Conservation (phyloP, 2,888 invertebrate genomes). For the Drosophila ezoana region DNA sequence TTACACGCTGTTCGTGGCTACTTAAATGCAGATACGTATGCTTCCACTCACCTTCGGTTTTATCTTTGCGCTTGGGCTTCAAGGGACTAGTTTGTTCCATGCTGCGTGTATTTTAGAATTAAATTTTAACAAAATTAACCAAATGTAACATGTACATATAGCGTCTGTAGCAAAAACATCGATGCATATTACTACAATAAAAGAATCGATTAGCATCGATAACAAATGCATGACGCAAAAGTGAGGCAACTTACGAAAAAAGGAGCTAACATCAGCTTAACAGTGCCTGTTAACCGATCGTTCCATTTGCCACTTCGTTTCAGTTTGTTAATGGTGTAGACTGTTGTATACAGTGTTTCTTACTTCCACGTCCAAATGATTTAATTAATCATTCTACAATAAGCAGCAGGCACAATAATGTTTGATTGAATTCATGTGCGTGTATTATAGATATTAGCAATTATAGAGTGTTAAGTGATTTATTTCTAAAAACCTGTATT, state of each 20-base stretch:
- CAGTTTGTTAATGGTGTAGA: constrained; percentile 22
- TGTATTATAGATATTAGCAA: constrained; percentile 5
- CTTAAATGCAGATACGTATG: constrained; percentile 38
- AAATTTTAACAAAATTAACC: constrained; percentile 28
- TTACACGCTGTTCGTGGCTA: constrained; percentile 31
- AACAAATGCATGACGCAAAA: background rate
- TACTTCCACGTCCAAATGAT: constrained; percentile 20
- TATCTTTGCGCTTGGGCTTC: constrained; percentile 60
- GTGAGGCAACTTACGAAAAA: constrained; percentile 15
- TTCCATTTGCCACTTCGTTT: constrained; percentile 24
- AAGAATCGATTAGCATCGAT: constrained; percentile 16
- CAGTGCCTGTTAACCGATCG: constrained; percentile 28
- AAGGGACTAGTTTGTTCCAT: constrained; percentile 63
- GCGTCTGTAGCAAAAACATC: constrained; percentile 47
- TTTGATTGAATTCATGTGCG: constrained; percentile 1
- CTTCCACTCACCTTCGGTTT: constrained; percentile 68
- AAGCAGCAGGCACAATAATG: constrained; percentile 31
- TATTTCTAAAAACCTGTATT: background rate
- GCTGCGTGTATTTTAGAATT: constrained; percentile 32
- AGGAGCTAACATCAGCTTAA: background rate
- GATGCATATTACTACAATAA: constrained; percentile 5
- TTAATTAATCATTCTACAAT: constrained; percentile 21
- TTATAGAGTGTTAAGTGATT: constrained; percentile 12
- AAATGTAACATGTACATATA: constrained; percentile 44
- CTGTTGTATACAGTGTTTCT: constrained; percentile 30